Percentiles rank a stretch among this genome's conserved stretches.
Evolutionary conservation across 1,140 invertebrate species (phyloP).

Genomic region (Popillia japonica): DNA sequence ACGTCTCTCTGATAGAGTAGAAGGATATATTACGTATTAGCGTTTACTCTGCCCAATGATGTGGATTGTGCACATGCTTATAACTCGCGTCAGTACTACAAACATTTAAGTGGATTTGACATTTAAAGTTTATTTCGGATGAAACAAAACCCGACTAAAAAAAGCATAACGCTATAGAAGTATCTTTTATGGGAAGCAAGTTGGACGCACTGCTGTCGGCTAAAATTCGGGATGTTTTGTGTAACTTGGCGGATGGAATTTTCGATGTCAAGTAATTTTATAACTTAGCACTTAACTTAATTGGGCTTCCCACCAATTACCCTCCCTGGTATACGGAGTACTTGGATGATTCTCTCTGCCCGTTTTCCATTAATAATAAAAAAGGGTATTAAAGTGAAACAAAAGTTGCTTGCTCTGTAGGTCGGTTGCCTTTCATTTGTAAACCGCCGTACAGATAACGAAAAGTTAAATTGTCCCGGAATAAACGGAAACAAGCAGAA

Average conservation of each 20-base stretch:
- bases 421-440: conserved; percentile 10
- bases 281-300: conserved; percentile 34
- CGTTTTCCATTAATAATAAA: conserved; percentile 32
- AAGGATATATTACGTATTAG: no score
- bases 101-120: not conserved
- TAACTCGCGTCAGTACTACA: not conserved
- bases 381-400: conserved; percentile 34
- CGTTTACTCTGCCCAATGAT: no score
- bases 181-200: not conserved
- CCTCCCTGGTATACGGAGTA: conserved; percentile 3
- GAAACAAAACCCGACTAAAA: not conserved
- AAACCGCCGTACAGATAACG: conserved; percentile 25
- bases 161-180: not conserved
- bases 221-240: conserved; percentile 28
- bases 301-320: conserved; percentile 22
- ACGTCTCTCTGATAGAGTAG: no score
- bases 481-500: not conserved
- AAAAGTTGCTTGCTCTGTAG: conserved; percentile 14
- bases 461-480: conserved; percentile 27
- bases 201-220: not conserved
- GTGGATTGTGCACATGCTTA: not conserved
- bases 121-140: not conserved
- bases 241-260: conserved; percentile 26
- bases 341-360: conserved; percentile 20
- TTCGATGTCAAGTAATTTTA: conserved; percentile 35